These are phyloP conservation scores for Canis aureus DNA, from an alignment of 2,113 vertebrate species.

Conservation along the genomic window DNA sequence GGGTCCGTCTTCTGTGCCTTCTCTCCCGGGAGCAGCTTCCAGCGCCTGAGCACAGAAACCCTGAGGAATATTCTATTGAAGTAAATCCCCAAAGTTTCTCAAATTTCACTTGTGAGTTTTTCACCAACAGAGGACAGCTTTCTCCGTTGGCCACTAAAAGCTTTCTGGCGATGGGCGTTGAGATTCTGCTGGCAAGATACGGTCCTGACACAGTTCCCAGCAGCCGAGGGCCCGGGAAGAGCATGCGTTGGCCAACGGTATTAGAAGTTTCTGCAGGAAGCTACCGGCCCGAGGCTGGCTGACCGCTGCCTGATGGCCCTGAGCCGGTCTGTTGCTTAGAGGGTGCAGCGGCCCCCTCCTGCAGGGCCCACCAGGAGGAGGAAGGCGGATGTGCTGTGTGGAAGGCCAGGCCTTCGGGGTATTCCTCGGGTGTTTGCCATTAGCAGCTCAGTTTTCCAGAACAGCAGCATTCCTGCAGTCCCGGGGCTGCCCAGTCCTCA, in stretches of 20 bases:
- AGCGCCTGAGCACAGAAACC: accelerated
- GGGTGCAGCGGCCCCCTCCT: accelerated
- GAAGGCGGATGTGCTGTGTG: accelerated
- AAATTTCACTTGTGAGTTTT: slow-evolving; percentile 67
- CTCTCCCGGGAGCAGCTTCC: not conserved
- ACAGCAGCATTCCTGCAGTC: not conserved
- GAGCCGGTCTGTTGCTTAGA: too few relatives aligned
- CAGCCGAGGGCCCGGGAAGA: slow-evolving; percentile 60
- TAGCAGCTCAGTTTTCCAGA: not conserved
- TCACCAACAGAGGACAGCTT: slow-evolving; percentile 68
- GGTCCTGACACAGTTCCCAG: slow-evolving; percentile 80
- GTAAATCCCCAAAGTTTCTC: not conserved
- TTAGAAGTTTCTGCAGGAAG: slow-evolving; percentile 74
- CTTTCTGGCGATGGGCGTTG: slow-evolving; percentile 70
- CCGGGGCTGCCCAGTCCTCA: not conserved
- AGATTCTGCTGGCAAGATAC: slow-evolving; percentile 74
- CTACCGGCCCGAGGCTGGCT: slow-evolving; percentile 40
- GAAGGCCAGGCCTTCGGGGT: too few relatives aligned
- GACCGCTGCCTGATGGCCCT: not conserved
- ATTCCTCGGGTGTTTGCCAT: not conserved
- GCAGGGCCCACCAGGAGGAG: not conserved
- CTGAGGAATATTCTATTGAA: not conserved
- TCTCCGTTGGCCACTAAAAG: slow-evolving; percentile 62
- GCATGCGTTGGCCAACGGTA: slow-evolving; percentile 56
- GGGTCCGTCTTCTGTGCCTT: not conserved